Evolutionary conservation across 1,140 invertebrate species (phyloP).

Genomic region (Drosophila mauritiana): DNA sequence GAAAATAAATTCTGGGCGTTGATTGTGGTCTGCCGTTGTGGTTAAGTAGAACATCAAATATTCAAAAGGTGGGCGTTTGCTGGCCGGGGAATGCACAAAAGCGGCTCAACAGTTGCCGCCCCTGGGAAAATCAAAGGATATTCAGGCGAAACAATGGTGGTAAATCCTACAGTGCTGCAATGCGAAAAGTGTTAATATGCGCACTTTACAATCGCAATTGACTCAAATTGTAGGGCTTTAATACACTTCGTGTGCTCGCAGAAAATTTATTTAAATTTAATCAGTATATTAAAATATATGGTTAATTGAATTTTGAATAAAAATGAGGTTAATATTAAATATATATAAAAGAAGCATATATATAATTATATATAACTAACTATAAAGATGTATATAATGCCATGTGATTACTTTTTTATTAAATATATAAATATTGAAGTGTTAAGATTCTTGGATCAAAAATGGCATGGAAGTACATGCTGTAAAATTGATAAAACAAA

Average conservation of each 20-base stretch:
- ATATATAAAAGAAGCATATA: too few species aligned
- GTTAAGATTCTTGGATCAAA: too few species aligned
- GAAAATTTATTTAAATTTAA: too few species aligned
- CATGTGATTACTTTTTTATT: too few species aligned
- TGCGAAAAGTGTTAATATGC: neutral
- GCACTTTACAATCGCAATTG: neutral
- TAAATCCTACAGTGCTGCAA: neutral
- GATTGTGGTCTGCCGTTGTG: conserved; percentile 24
- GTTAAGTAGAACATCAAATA: conserved; percentile 42
- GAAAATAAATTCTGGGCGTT: conserved; percentile 42
- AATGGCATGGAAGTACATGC: too few species aligned
- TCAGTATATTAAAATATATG: too few species aligned
- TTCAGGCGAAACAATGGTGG: neutral
- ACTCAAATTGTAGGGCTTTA: neutral
- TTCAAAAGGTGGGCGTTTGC: conserved; percentile 29
- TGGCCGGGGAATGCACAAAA: conserved; percentile 12
- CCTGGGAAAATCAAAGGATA: conserved; percentile 12
- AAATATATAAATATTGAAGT: too few species aligned
- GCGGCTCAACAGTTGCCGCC: conserved; percentile 17
- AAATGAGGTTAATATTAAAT: too few species aligned
- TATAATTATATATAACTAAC: too few species aligned
- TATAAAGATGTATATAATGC: too few species aligned
- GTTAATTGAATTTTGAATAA: too few species aligned
- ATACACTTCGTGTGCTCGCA: neutral
- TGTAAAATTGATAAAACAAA: neutral